Evolutionary conservation across 2,113 vertebrate genomes (phyloP), one percentile per base, ranked within the genome.

Genomic region (Triplophysa tibetana): DNA sequence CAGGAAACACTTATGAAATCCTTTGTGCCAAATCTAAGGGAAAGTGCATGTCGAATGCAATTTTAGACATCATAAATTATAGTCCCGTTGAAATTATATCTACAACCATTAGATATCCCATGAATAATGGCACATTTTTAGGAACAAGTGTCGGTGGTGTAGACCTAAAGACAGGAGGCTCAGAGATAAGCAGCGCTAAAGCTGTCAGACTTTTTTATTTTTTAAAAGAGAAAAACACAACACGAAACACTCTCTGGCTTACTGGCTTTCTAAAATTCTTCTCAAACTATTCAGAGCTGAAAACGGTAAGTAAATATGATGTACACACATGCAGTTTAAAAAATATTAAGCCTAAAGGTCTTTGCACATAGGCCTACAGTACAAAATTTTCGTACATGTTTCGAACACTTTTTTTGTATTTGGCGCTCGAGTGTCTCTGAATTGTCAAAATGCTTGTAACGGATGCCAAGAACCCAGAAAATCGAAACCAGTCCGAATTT

Each of bases 21-120:
- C 24, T 86, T 13, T 81, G 83, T 77, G 85, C 79, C 23, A 70
- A 72, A 62, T 69, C 3, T 9, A 45, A 66, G 0, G 73, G 66
- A 29, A 58, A 4, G 1, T 86, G 85, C 7, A 38, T 78, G 26
- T 75, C 78, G 41, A 86, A 84, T 52, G 10, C 43, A 45, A 38
- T 84, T 48, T 52, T 86, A 50, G 85, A 82, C 60, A 43, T 80
- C 14, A 8, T 84, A 26, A 29, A 81, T 41, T 69, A 75, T 19
- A 68, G 16, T 26, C 48, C 74, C 9, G 19, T 38, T 12, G 2
- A 66, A 29, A 72, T 81, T 16, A 19, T 7, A 54, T 21, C 0
- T 4, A 45, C 6, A 23, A 4, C 1, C 9, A 14, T 92, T 45
- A 8, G 1, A 13, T 92, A 88, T 66, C 81, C 81, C 0, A 23